These are phyloP conservation scores for Lomographa bimaculata DNA, from an alignment of 2,888 invertebrate genomes.

Conservation along the genomic window DNA sequence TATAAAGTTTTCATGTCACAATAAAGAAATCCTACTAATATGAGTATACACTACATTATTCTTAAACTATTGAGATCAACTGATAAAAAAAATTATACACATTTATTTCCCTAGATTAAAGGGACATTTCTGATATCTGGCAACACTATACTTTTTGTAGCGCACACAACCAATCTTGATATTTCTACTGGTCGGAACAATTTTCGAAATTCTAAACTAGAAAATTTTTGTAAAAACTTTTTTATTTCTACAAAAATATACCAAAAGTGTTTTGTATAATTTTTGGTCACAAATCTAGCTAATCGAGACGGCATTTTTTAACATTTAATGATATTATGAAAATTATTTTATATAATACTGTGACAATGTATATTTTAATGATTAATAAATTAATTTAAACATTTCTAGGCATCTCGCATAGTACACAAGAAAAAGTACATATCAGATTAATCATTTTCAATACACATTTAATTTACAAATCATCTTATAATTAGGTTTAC, in stretches of 20 bases:
- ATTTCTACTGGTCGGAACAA: constrained; percentile 48
- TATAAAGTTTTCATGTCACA: too few relatives aligned
- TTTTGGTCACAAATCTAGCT: constrained; percentile 36
- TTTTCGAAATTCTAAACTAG: constrained; percentile 39
- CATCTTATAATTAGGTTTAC: too few relatives aligned
- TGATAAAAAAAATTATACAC: too few relatives aligned
- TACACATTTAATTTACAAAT: too few relatives aligned
- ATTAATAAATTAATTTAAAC: background rate
- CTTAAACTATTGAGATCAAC: constrained; percentile 12
- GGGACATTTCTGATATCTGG: constrained; percentile 22
- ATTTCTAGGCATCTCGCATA: constrained; percentile 2
- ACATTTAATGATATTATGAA: constrained; percentile 19
- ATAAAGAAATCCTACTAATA: too few relatives aligned
- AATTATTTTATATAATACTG: constrained; percentile 7
- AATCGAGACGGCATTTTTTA: constrained; percentile 38
- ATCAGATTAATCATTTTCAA: too few relatives aligned
- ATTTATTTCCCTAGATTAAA: constrained; percentile 3
- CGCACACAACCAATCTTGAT: constrained; percentile 45
- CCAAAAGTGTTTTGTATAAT: constrained; percentile 40
- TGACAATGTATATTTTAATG: background rate
- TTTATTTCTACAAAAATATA: constrained; percentile 62
- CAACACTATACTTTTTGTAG: constrained; percentile 34
- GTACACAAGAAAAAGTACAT: too few relatives aligned
- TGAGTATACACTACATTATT: background rate
- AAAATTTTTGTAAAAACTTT: constrained; percentile 45